phyloP scores from a whole-genome alignment of 1,140 invertebrate species.

The Brachystomella parvula region DNA sequence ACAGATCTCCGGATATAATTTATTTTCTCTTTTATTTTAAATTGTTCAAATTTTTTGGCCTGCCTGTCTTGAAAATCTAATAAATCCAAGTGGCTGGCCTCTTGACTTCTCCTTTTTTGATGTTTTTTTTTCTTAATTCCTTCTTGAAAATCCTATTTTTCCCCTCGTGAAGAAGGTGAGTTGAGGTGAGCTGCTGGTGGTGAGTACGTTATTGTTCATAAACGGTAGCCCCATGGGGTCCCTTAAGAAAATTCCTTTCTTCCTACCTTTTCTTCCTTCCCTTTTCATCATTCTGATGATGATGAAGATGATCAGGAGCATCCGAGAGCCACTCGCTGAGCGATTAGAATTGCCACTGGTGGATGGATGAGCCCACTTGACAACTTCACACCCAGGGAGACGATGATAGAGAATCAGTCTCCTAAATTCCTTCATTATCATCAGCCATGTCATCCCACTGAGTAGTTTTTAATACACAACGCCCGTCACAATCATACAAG shows the following conservation, averaged over 20 bases:
- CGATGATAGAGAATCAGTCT: not conserved
- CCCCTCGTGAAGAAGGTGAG: not conserved
- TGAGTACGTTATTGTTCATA: conserved; percentile 3
- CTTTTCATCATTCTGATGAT: not conserved
- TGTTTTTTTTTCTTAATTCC: too few species aligned
- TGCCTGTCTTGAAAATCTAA: not conserved
- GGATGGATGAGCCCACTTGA: not conserved
- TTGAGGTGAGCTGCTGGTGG: not conserved
- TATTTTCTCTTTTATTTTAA: not conserved
- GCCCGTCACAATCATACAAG: too few species aligned
- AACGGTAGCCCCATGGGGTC: conserved; percentile 3
- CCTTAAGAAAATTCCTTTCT: not conserved
- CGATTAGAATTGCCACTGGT: not conserved
- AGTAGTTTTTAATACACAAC: too few species aligned
- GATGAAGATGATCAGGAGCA: not conserved
- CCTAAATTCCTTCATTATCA: not conserved
- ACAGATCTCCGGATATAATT: conserved; percentile 9
- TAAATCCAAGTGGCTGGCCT: not conserved
- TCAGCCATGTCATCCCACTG: too few species aligned
- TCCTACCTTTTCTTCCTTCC: not conserved
- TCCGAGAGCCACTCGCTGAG: not conserved
- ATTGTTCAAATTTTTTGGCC: not conserved
- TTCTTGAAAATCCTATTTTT: not conserved
- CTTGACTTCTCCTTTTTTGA: too few species aligned
- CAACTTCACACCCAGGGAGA: not conserved